Conservation (phyloP, 2,113 vertebrate species). For the Lonchura striata region DNA sequence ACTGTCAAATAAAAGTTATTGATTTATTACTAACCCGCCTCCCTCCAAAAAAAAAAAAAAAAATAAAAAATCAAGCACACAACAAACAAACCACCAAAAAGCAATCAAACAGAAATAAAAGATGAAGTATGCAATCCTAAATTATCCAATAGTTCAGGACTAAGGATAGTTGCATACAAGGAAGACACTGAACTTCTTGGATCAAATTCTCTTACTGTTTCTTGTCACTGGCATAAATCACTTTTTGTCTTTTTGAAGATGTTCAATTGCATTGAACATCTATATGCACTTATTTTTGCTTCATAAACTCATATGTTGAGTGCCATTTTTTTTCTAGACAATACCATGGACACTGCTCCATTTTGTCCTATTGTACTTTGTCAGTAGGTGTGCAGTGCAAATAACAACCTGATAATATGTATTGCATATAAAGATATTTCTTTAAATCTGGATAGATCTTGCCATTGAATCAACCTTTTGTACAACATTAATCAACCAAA, state of each 20-base stretch:
- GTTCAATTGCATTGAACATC: neutral
- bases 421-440: neutral
- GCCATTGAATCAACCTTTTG: neutral
- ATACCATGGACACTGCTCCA: neutral
- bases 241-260: neutral
- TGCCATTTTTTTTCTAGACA: neutral
- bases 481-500: neutral
- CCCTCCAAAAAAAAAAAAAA: neutral
- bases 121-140: neutral
- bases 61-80: neutral
- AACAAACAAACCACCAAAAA: rapidly evolving
- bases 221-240: neutral
- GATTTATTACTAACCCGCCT: neutral
- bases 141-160: neutral
- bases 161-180: neutral
- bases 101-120: neutral
- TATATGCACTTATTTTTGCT: neutral
- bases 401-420: neutral
- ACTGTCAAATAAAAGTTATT: neutral
- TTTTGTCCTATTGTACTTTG: neutral
- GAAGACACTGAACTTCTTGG: neutral
- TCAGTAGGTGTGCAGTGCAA: neutral
- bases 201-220: neutral
- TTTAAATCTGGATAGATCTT: neutral
- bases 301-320: neutral